phyloP scores from a whole-genome alignment of 1,140 invertebrate genomes.

The Micrasema minimum region DNA sequence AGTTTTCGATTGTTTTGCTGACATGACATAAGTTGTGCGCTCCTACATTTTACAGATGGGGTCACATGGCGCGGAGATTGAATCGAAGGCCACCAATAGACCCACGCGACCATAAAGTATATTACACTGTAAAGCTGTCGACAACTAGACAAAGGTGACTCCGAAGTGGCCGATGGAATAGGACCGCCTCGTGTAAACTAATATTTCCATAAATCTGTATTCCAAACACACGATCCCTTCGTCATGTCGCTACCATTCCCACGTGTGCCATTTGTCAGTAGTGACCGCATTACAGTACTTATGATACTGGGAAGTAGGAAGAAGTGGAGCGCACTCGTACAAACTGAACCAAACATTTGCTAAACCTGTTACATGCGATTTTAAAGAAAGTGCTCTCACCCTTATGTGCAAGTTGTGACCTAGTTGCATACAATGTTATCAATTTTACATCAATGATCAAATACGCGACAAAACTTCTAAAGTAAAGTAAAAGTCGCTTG shows the following conservation, averaged over 20 bases:
- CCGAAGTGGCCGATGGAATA: background rate
- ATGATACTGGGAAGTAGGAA: background rate
- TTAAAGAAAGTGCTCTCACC: no score
- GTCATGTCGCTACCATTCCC: background rate
- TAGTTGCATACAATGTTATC: no score
- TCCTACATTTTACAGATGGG: constrained; percentile 23
- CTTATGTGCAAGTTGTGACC: no score
- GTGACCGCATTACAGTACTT: constrained; percentile 16
- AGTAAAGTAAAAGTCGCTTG: no score
- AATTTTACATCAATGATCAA: no score
- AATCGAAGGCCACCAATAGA: constrained; percentile 20
- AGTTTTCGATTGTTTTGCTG: constrained; percentile 23
- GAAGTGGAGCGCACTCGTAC: constrained; percentile 16
- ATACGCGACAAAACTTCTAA: no score
- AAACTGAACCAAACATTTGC: constrained; percentile 4
- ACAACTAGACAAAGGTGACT: background rate
- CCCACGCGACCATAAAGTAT: constrained; percentile 20
- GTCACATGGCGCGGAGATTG: constrained; percentile 34
- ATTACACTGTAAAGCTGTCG: background rate
- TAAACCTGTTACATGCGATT: background rate
- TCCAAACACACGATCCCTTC: no score
- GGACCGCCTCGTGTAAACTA: constrained; percentile 1
- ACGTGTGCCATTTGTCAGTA: constrained; percentile 24
- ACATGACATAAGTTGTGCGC: background rate
- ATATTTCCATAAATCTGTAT: no score